Percentiles rank a stretch among this genome's conserved stretches.
Conservation (phyloP, 2,113 vertebrate genomes). For the Cephalopterus ornatus region DNA sequence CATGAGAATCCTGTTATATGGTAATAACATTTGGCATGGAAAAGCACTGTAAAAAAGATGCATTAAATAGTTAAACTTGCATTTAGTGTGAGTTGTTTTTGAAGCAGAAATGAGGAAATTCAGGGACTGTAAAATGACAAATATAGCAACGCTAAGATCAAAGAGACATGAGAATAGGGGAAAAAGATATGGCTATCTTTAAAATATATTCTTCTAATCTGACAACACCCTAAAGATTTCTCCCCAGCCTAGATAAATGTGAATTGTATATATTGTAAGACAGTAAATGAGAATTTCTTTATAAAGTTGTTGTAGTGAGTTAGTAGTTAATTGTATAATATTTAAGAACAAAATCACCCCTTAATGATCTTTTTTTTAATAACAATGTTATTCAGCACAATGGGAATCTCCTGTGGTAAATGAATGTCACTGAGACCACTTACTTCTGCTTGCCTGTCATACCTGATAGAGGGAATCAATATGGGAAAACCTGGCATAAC, state of each 20-base stretch:
- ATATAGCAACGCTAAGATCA: not conserved
- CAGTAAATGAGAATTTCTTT: not conserved
- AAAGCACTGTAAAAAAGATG: not conserved
- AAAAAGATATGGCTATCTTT: not conserved
- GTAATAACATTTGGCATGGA: not conserved
- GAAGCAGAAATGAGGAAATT: not conserved
- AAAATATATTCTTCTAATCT: not conserved
- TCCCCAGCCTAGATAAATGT: not conserved
- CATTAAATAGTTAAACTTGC: not conserved
- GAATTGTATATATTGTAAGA: not conserved
- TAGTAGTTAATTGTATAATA: not conserved
- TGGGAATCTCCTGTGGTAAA: not conserved
- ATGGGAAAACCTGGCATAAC: not conserved
- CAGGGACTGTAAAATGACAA: not conserved
- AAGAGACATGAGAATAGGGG: not conserved
- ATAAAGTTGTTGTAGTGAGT: not conserved
- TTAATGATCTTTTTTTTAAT: not conserved
- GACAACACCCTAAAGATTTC: not conserved
- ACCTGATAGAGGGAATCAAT: not conserved
- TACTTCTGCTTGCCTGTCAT: not conserved
- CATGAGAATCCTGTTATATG: not conserved
- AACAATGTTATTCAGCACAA: not conserved
- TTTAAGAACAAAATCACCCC: not conserved
- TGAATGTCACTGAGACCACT: not conserved
- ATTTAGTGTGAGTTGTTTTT: not conserved